phyloP scores from a whole-genome alignment of 1,140 invertebrate genomes.

The Subanguina moxae region DNA sequence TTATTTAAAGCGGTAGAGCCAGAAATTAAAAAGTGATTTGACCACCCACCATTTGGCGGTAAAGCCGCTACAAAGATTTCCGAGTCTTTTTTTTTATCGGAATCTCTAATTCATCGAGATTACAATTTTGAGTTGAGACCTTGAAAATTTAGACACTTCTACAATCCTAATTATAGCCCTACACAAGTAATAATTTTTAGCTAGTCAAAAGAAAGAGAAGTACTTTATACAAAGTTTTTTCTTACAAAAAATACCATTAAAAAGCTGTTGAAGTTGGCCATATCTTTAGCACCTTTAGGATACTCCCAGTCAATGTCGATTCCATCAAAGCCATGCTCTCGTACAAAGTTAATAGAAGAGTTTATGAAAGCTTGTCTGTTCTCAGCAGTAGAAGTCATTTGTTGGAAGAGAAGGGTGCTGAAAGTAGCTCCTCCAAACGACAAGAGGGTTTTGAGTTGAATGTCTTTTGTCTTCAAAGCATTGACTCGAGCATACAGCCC shows the following conservation, averaged over 20 bases:
- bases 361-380: conserved; percentile 50
- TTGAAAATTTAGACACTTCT: too few species aligned
- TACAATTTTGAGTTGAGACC: too few species aligned
- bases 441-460: conserved; percentile 56
- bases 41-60: too few species aligned
- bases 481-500: conserved; percentile 57
- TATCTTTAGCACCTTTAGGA: conserved; percentile 65
- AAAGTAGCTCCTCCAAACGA: conserved; percentile 60
- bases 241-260: conserved; percentile 28
- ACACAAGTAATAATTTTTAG: too few species aligned
- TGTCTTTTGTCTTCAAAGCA: conserved; percentile 51
- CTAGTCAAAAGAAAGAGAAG: too few species aligned
- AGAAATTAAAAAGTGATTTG: too few species aligned
- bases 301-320: conserved; percentile 93
- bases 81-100: too few species aligned
- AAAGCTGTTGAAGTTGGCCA: conserved; percentile 33
- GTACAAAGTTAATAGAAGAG: conserved; percentile 54
- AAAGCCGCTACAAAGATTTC: too few species aligned
- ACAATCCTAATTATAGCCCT: too few species aligned
- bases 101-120: too few species aligned
- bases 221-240: too few species aligned
- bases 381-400: conserved; percentile 41
- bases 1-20: too few species aligned
- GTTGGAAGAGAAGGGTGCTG: conserved; percentile 38
- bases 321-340: conserved; percentile 55